Percentiles rank a stretch among this genome's conserved stretches.
Evolutionary conservation across 2,888 invertebrate genomes (phyloP).

Genomic region (Hedya salicella): DNA sequence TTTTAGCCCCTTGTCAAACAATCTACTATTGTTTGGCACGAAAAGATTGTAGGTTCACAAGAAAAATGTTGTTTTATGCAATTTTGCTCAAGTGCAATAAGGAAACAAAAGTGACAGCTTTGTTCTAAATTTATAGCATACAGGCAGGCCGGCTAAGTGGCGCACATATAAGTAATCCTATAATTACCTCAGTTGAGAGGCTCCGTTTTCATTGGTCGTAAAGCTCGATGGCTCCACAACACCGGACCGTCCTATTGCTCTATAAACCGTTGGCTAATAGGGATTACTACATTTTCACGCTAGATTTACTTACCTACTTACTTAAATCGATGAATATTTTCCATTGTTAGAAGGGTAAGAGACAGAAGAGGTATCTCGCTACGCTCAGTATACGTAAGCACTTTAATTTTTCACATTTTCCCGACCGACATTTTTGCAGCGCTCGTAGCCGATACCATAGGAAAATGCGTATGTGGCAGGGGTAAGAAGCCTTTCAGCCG

Average conservation of each 20-base stretch:
- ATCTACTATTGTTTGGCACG: too few species aligned
- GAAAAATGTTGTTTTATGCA: too few species aligned
- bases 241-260: slow-evolving; percentile 70
- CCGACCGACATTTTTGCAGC: too few species aligned
- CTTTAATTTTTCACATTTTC: too few species aligned
- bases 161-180: slow-evolving; percentile 71
- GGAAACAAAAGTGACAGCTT: slow-evolving; percentile 8
- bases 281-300: slow-evolving; percentile 74
- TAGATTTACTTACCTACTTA: slow-evolving; percentile 67
- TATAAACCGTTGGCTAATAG: slow-evolving; percentile 79
- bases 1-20: too few species aligned
- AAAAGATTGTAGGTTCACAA: too few species aligned
- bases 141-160: slow-evolving; percentile 35
- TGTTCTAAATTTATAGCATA: slow-evolving; percentile 23
- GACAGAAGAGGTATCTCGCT: neutral
- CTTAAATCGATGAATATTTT: slow-evolving; percentile 52
- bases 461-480: too few species aligned
- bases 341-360: slow-evolving; percentile 29
- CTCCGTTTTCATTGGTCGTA: slow-evolving; percentile 79
- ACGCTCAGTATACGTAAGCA: too few species aligned
- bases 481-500: too few species aligned
- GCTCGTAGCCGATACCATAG: too few species aligned
- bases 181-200: slow-evolving; percentile 74
- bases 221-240: slow-evolving; percentile 75
- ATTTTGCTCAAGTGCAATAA: neutral